Base-by-base conservation (phyloP, 2,888 invertebrate genomes). In the Drosophila pegasa region DNA sequence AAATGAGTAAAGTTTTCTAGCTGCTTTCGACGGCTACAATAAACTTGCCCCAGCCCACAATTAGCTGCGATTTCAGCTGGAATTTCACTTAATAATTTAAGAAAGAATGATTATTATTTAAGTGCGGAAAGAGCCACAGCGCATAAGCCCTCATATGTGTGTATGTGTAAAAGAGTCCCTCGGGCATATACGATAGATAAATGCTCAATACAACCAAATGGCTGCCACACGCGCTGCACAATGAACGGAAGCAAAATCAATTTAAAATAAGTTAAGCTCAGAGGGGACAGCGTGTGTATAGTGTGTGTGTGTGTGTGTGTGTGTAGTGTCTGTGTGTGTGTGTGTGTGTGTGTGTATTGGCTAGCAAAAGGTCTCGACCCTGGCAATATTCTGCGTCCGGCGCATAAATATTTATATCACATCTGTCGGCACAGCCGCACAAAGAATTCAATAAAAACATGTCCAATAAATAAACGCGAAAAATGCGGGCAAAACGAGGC, bases 391-490 rank as follows among this genome's bases (percentile, higher is more conserved):
- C 75, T 65, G 86, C 86, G 85, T 72, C 69, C 71, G 70, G 68
- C 43, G 68, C 80, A 83, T 83, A 82, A 88, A 83, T 83, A 83
- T 83, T 88, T 88, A 83, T 88, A 82, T 76, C 80, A 80, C 69
- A 73, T 70, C 86, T 66, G 88, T 75, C 87, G 82, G 65, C 85
- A 63, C 48, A 52, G 52, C 87, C 81, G 61, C 81, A 60, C 66
- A 71, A 87, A 72, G 84, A 87, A 85, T 85, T 85, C 84, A 85
- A 85, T 85, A 85, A 85, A 86, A 88, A 88, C 86, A 84, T 84
- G 85, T 75, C 81, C 84, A 88, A 85, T 85, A 85, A 85, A 85
- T 85, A 85, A 80, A 75, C 80, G 73, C 64, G 65, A 70, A 72
- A 66, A 58, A 70, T 72, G 70, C 66, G 66, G 66, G 63, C 50